These are phyloP conservation scores for Cariama cristata DNA, from an alignment of 2,113 vertebrate genomes.

Conservation along the genomic window DNA sequence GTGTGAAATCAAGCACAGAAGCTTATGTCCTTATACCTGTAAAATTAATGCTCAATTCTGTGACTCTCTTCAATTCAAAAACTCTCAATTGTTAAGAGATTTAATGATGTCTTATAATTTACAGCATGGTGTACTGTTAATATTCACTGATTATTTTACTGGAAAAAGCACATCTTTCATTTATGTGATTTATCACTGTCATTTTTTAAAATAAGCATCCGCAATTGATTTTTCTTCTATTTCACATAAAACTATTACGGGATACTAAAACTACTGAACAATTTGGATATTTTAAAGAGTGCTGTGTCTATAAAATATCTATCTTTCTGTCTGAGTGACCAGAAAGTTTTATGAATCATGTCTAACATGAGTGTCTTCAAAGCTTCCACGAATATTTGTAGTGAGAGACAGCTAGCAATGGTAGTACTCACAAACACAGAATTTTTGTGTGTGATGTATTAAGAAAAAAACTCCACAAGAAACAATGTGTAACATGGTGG, in stretches of 20 bases:
- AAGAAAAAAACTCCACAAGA: neutral
- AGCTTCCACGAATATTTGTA: neutral
- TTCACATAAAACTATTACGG: neutral
- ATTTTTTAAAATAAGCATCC: neutral
- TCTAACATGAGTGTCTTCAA: neutral
- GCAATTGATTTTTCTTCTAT: neutral
- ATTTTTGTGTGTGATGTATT: neutral
- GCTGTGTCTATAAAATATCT: neutral
- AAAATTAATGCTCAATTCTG: neutral
- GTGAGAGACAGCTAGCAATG: neutral
- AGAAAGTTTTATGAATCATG: neutral
- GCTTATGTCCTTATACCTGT: neutral
- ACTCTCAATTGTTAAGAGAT: neutral
- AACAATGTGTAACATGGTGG: neutral
- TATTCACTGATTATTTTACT: slow-evolving; percentile 3
- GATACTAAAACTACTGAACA: neutral
- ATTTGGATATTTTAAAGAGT: neutral
- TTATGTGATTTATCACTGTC: neutral
- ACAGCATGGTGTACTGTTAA: neutral
- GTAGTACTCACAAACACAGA: neutral
- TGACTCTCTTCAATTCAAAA: neutral
- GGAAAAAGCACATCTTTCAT: neutral
- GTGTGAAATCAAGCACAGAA: neutral
- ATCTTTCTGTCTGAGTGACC: neutral
- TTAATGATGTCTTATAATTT: neutral